These are phyloP conservation scores for Steinernema carpocapsae DNA, from an alignment of 2,888 invertebrate genomes.

Conservation along the genomic window DNA sequence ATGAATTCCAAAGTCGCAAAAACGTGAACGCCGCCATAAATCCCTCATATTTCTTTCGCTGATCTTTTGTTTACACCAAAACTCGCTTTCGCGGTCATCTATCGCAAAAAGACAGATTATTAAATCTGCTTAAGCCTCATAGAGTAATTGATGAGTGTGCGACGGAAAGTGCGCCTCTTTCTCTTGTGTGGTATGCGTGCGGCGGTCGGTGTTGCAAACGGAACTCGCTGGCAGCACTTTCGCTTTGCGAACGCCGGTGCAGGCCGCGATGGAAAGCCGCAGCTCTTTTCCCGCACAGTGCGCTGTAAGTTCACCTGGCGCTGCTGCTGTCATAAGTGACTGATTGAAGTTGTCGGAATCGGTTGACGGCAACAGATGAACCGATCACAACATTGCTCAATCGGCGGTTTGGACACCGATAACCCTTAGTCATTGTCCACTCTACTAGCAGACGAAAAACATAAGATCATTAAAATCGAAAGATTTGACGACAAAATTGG, in stretches of 20 bases:
- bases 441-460: too few relatives aligned
- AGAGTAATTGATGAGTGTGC: slow-evolving; percentile 16
- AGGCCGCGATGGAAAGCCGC: background rate
- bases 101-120: background rate
- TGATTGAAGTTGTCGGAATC: slow-evolving; percentile 1
- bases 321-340: slow-evolving; percentile 4
- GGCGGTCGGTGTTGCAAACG: background rate
- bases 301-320: too few relatives aligned
- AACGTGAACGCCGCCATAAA: background rate
- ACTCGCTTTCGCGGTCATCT: background rate
- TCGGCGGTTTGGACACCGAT: background rate
- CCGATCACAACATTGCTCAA: slow-evolving; percentile 26
- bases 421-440: background rate
- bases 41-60: background rate
- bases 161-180: background rate
- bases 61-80: slow-evolving; percentile 5
- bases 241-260: background rate
- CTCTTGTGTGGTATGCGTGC: background rate
- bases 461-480: too few relatives aligned
- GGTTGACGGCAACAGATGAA: slow-evolving; percentile 11
- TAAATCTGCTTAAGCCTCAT: slow-evolving; percentile 12
- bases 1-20: too few relatives aligned
- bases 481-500: too few relatives aligned
- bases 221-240: too few relatives aligned
- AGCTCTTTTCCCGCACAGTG: background rate